These are phyloP conservation scores for Andrena dorsata DNA, from an alignment of 2,888 invertebrate genomes.

Conservation along the genomic window DNA sequence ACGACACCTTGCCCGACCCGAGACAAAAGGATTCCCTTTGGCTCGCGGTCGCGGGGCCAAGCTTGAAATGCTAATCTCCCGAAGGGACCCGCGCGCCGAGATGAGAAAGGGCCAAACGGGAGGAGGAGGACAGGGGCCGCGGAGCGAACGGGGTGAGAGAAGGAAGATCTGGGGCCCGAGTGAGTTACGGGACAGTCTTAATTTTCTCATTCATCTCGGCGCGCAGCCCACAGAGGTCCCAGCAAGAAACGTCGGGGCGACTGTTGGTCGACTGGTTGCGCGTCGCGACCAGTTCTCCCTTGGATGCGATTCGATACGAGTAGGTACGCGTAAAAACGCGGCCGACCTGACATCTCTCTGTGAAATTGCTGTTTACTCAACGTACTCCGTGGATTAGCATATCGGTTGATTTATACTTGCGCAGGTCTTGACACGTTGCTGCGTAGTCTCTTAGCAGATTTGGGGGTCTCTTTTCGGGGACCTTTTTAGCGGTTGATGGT, in stretches of 20 bases:
- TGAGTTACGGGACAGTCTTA: conserved; percentile 73
- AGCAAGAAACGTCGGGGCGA: conserved; percentile 39
- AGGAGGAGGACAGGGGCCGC: conserved; percentile 29
- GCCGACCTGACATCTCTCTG: conserved; percentile 45
- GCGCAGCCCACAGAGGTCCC: conserved; percentile 30
- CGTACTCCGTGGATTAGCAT: conserved; percentile 54
- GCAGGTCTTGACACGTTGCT: conserved; percentile 50
- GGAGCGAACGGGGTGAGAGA: conserved; percentile 41
- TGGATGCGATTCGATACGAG: conserved; percentile 57
- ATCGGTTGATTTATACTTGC: conserved; percentile 49
- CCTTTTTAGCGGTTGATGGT: conserved; percentile 52
- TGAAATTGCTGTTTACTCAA: conserved; percentile 71
- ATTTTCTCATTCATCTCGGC: conserved; percentile 69
- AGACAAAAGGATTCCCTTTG: conserved; percentile 70
- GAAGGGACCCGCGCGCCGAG: conserved; percentile 47
- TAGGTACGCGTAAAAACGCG: conserved; percentile 50
- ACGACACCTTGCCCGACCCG: conserved; percentile 72
- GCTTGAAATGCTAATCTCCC: conserved; percentile 76
- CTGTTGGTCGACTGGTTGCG: conserved; percentile 59
- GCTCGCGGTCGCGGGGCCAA: conserved; percentile 73
- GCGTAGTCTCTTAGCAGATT: conserved; percentile 10
- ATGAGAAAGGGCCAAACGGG: conserved; percentile 30
- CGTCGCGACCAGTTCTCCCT: conserved; percentile 59
- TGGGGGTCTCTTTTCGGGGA: conserved; percentile 33
- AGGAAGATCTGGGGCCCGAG: conserved; percentile 18